Percentiles rank a stretch among this genome's conserved stretches.
phyloP scores from a whole-genome alignment of 2,797 vertebrate species.

The Enteromius anoplus region DNA sequence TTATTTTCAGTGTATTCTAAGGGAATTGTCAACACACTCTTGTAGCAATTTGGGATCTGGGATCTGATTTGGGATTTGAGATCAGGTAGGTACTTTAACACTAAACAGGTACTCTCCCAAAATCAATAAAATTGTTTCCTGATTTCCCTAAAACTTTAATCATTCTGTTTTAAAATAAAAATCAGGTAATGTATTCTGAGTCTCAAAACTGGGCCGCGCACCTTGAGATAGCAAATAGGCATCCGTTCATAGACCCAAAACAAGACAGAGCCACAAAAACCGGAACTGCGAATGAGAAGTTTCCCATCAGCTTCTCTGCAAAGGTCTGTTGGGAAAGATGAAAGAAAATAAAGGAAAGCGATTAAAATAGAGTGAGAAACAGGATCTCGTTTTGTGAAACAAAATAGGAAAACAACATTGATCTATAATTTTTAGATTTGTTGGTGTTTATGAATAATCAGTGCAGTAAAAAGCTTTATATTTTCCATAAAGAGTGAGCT shows the following conservation, averaged over 20 bases:
- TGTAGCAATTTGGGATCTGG: not conserved
- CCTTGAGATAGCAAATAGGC: conserved; percentile 90
- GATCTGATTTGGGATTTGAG: too few species aligned
- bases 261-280: conserved; percentile 94
- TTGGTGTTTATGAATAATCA: conserved; percentile 57
- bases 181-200: not conserved
- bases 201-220: conserved; percentile 64
- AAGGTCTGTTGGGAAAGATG: conserved; percentile 80
- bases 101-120: not conserved
- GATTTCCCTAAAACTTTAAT: not conserved
- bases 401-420: conserved; percentile 51
- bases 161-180: not conserved
- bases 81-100: not conserved
- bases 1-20: not conserved
- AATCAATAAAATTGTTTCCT: not conserved
- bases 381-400: not conserved
- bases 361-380: not conserved
- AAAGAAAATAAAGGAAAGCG: not conserved
- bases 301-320: conserved; percentile 87
- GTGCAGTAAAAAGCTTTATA: conserved; percentile 45
- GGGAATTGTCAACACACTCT: not conserved
- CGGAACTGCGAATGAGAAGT: conserved; percentile 87
- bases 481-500: conserved; percentile 33
- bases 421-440: conserved; percentile 39
- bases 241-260: conserved; percentile 93